Percentiles rank a stretch among this genome's conserved stretches.
Evolutionary conservation across 1,140 invertebrate genomes (phyloP).

Genomic region (Augochlora pura): DNA sequence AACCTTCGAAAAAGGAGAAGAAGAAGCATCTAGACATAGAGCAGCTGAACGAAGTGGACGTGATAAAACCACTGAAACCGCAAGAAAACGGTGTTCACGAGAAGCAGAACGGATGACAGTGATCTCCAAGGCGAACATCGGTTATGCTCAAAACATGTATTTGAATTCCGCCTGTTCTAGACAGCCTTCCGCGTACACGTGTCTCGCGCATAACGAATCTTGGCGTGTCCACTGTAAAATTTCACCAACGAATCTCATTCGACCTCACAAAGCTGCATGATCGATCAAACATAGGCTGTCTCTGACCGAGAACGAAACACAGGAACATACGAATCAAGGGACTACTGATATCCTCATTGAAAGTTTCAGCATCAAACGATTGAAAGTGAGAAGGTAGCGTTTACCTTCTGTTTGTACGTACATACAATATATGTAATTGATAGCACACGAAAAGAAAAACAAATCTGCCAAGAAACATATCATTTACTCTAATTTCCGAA

Average conservation of each 20-base stretch:
- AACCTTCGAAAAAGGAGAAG: conserved; percentile 61
- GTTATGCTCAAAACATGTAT: conserved; percentile 60
- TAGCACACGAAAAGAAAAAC: conserved; percentile 22
- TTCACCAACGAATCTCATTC: background rate
- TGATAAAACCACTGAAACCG: conserved; percentile 69
- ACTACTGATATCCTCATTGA: background rate
- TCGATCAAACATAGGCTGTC: conserved; percentile 5
- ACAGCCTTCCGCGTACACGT: conserved; percentile 9
- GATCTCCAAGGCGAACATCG: conserved; percentile 30
- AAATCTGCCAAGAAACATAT: conserved; percentile 39
- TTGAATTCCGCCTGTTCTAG: conserved; percentile 48
- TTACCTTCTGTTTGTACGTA: conserved; percentile 19
- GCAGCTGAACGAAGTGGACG: conserved; percentile 64
- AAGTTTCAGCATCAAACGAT: conserved; percentile 2
- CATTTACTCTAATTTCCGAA: conserved; percentile 34
- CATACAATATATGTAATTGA: conserved; percentile 16
- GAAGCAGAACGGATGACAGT: conserved; percentile 71
- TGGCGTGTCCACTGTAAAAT: conserved; percentile 13
- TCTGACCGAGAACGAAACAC: background rate
- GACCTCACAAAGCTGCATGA: conserved; percentile 12
- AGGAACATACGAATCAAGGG: background rate
- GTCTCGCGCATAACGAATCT: background rate
- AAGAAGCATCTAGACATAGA: conserved; percentile 65
- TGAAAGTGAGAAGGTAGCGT: conserved; percentile 12
- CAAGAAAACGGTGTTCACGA: conserved; percentile 72